Base-by-base conservation (phyloP, 2,888 invertebrate species). In the Drosophila bunnanda region DNA sequence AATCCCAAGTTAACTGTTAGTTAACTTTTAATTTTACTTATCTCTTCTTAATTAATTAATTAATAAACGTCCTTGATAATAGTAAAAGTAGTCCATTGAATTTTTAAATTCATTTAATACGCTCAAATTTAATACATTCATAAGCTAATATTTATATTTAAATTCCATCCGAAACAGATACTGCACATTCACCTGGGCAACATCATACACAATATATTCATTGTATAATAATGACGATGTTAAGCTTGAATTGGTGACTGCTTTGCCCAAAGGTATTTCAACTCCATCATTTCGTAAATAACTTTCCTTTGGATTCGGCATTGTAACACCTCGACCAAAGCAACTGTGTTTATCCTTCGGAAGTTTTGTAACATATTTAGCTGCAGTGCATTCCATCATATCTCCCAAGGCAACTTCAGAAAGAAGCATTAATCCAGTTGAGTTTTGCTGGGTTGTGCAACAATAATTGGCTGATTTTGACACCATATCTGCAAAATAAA, bases 401-500 rank as follows among this genome's bases (percentile, higher is more conserved):
- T 97, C 95, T 46, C 99, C 99, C 4, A 99, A 94, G 1, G 99
- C 99, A 5, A 98, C 99, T 91, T 99, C 99, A 90, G 98, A 98
- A 0, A 99, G 94, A 87, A 99, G 90, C 93, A 99, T 90, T 43
- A 99, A 92, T 32, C 98, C 99, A n/a, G 95, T 94, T 1, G 96
- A 94, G 90, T 95, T 95, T 25, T 91, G 87, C 13, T 93, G 93
- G 78, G 93, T 95, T 3, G 98, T 96, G 90, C 94, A 95, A 93
- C 99, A 99, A 92, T 99, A 99, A 93, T 99, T 99, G 10, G 99
- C 99, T 0, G 98, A 98, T 92, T 99, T 99, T 9, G 98, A 97
- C 2, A 99, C 98, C 98, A 99, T 99, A 92, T 99, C 99, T 12
- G 99, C 99, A 93, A 99, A 99, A 93, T 98, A 98, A 65, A 97